Conservation (phyloP, 2,113 vertebrate species). For the Galemys pyrenaicus region DNA sequence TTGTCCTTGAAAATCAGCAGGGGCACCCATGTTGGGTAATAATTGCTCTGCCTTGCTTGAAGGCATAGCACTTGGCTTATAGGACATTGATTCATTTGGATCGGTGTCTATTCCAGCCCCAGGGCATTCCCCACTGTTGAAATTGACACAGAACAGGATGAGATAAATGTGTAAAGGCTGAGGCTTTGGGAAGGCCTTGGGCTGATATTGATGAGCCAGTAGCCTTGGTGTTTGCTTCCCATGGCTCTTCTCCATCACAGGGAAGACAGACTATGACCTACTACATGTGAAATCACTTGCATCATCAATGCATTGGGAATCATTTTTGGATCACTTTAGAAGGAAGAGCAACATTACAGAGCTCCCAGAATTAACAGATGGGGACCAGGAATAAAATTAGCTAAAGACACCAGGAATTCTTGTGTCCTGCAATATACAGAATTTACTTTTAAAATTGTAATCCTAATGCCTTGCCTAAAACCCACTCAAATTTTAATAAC, state of each 20-base stretch:
- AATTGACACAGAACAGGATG: constrained; percentile 56
- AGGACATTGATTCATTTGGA: constrained; percentile 73
- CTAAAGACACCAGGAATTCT: background rate
- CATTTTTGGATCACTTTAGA: constrained; percentile 31
- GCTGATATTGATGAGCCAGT: constrained; percentile 51
- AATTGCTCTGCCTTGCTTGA: constrained; percentile 74
- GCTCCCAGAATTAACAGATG: background rate
- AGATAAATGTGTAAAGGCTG: constrained; percentile 62
- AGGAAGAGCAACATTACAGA: background rate
- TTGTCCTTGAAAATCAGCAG: constrained; percentile 70
- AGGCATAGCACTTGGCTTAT: constrained; percentile 61
- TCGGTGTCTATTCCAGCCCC: constrained; percentile 59
- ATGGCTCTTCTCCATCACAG: background rate
- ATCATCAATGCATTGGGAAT: background rate
- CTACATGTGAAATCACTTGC: background rate
- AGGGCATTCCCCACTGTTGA: constrained; percentile 62
- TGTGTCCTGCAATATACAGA: background rate
- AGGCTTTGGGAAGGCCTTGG: background rate
- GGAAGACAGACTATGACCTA: background rate
- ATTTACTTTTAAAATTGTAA: background rate
- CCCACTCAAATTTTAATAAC: background rate
- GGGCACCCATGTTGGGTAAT: constrained; percentile 40
- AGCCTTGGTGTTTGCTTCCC: background rate
- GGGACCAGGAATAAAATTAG: background rate
- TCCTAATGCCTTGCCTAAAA: background rate